Evolutionary conservation across 2,888 invertebrate genomes (phyloP).

Genomic region (Amphipyra tragopoginis): DNA sequence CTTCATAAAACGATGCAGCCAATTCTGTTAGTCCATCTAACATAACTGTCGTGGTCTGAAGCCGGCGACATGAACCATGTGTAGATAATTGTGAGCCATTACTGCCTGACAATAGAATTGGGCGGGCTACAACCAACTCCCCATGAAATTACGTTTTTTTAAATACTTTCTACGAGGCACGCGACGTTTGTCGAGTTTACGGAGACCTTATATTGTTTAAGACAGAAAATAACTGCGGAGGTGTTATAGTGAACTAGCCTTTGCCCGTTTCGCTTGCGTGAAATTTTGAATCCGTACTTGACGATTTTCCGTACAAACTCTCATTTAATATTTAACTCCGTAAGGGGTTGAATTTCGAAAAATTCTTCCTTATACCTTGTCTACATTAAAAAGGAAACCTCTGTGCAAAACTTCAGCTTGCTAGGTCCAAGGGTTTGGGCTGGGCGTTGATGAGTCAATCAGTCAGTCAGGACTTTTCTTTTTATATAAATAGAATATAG

Average conservation of each 20-base stretch:
- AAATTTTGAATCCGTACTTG: too few relatives aligned
- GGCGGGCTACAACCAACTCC: constrained; percentile 77
- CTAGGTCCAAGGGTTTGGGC: too few relatives aligned
- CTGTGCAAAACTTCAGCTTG: too few relatives aligned
- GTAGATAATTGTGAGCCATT: constrained; percentile 82
- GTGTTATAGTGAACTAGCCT: neutral
- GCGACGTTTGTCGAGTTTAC: constrained; percentile 54
- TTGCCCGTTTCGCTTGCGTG: too few relatives aligned
- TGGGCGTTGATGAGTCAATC: too few relatives aligned
- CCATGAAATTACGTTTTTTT: constrained; percentile 86
- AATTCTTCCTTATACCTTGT: too few relatives aligned
- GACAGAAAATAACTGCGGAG: neutral
- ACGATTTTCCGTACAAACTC: too few relatives aligned
- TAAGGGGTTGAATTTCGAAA: too few relatives aligned
- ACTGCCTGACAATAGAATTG: constrained; percentile 87
- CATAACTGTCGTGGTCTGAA: constrained; percentile 60
- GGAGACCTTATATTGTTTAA: constrained; percentile 27
- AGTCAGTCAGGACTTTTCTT: too few relatives aligned
- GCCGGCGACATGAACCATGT: constrained; percentile 68
- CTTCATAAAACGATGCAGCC: constrained; percentile 53
- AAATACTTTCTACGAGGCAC: constrained; percentile 82
- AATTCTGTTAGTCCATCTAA: constrained; percentile 57
- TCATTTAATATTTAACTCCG: too few relatives aligned
- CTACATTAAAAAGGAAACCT: too few relatives aligned
- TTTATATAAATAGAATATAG: too few relatives aligned